These are phyloP conservation scores for Melozone crissalis DNA, from an alignment of 2,113 vertebrate genomes.

Conservation along the genomic window DNA sequence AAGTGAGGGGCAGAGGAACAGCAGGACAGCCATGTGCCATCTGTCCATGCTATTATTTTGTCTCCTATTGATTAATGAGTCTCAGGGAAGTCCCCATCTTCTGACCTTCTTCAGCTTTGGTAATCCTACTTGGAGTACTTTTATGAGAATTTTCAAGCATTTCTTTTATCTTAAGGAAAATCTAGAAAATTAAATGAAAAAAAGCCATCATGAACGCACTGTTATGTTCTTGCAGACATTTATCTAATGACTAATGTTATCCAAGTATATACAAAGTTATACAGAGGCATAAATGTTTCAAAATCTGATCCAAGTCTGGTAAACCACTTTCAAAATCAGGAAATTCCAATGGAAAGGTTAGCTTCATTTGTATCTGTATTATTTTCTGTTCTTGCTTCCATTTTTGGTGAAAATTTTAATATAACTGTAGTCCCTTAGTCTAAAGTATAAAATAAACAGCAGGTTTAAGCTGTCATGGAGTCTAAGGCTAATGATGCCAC, in stretches of 20 bases:
- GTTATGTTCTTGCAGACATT: neutral
- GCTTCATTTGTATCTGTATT: constrained; percentile 9
- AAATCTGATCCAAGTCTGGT: constrained; percentile 22
- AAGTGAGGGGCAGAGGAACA: neutral
- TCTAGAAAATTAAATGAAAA: neutral
- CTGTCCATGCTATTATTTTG: neutral
- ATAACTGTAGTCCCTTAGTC: neutral
- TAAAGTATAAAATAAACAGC: constrained; percentile 2
- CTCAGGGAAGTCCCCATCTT: neutral
- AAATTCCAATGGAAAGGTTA: constrained; percentile 50
- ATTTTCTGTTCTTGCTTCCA: constrained; percentile 14
- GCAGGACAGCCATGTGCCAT: neutral
- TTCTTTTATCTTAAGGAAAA: neutral
- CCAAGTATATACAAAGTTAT: constrained; percentile 12
- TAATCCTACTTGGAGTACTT: neutral
- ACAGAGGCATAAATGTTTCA: constrained; percentile 15
- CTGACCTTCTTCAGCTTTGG: neutral
- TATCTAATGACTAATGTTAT: constrained; percentile 31
- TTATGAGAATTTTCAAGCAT: neutral
- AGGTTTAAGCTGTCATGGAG: neutral
- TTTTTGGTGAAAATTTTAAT: constrained; percentile 20
- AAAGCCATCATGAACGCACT: neutral
- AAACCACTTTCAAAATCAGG: constrained; percentile 56
- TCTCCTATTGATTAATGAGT: neutral
- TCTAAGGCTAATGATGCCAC: neutral